A percentile compares a stretch with the other conserved stretches of the same genome.
These are phyloP conservation scores for Macaca mulatta DNA, from an alignment of 2,113 vertebrate genomes.

Conservation along the genomic window DNA sequence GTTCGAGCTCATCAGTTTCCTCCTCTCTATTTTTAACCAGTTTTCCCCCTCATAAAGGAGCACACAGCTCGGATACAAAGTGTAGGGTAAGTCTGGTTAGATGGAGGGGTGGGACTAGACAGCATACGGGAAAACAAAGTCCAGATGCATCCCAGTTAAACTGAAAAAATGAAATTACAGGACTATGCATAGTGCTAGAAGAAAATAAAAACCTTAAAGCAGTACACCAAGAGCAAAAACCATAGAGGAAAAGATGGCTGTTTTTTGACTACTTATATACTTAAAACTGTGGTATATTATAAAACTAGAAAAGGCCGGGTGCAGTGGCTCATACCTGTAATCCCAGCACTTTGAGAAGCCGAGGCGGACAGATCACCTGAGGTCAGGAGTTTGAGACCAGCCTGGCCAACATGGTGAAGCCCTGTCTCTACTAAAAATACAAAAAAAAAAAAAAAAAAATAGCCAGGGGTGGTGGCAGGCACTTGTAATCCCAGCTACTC, in stretches of 20 bases:
- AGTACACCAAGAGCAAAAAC: neutral
- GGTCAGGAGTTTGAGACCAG: no score
- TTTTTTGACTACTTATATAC: neutral
- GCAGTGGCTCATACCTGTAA: no score
- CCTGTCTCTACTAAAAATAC: no score
- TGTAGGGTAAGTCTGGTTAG: neutral
- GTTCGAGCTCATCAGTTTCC: accelerated
- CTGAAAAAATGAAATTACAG: neutral
- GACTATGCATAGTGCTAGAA: neutral
- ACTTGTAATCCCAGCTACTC: no score
- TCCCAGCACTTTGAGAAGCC: no score
- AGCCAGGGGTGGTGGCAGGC: no score
- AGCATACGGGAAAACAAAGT: neutral
- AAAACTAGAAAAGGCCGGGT: neutral
- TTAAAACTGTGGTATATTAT: neutral
- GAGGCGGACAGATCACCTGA: no score
- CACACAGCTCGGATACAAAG: neutral
- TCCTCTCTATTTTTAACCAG: neutral
- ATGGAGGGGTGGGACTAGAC: neutral
- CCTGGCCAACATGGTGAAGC: no score
- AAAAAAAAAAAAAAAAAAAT: no score
- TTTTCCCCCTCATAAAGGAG: neutral
- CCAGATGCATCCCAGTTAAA: neutral
- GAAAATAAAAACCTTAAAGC: neutral
- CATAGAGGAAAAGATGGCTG: neutral